Evolutionary conservation across 2,113 vertebrate genomes (phyloP), one percentile per base, ranked within the genome.

Genomic region (Megalops atlanticus): DNA sequence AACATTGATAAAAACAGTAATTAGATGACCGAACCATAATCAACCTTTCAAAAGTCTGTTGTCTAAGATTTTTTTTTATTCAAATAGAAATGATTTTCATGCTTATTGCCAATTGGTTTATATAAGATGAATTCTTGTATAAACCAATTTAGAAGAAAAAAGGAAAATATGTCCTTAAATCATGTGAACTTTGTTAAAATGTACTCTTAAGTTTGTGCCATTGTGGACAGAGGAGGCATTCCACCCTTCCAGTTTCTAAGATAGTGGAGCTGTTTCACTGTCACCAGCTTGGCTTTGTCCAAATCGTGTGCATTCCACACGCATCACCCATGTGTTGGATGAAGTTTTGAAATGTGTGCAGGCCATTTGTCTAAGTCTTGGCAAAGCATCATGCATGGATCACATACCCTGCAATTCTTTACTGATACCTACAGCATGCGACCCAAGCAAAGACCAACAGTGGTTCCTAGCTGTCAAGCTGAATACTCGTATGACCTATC

Each of bases 131-230:
- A 70, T 69, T 39, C n/a, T n/a, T n/a, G n/a, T n/a, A n/a, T n/a
- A n/a, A n/a, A n/a, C n/a, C n/a, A 71, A 68, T 43, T 69, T 81
- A 70, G 71, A 81, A 85, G 85, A 74, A 70, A 76, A 33, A 72
- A 70, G 24, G 81, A 71, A 85, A 88, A 84, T 54, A 0, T 83
- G 87, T 87, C 85, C 83, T 84, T 84, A 71, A 79, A 80, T 80
- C 86, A 90, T 81, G 35, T 87, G 86, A 85, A 74, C 78, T 45
- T 43, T 0, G 82, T 87, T 74, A 76, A 81, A 84, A 38, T 49
- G 49, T 24, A 12, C 47, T 49, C 47, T 49, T 49, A 16, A 54
- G 18, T 7, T n/a, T n/a, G n/a, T n/a, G n/a, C n/a, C n/a, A n/a
- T n/a, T n/a, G n/a, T n/a, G n/a, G n/a, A n/a, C 18, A 54, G 24